These are phyloP conservation scores for Anadara kagoshimensis DNA, from an alignment of 1,140 invertebrate genomes.

Conservation along the genomic window DNA sequence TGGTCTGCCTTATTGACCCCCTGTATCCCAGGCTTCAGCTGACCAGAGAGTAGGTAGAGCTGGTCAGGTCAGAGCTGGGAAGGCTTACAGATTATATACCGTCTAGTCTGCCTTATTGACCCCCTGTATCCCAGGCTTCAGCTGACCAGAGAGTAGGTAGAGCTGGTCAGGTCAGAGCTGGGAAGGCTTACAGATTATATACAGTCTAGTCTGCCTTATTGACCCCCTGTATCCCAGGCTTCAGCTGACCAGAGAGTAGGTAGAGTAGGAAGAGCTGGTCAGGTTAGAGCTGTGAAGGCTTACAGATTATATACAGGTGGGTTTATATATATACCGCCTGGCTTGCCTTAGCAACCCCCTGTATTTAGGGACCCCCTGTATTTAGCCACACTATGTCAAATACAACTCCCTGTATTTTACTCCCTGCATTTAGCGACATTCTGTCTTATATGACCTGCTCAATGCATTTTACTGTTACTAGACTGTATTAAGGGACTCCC, in stretches of 20 bases:
- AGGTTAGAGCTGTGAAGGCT: too few relatives aligned
- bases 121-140: slow-evolving; percentile 91
- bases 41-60: slow-evolving; percentile 95
- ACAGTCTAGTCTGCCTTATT: slow-evolving; percentile 88
- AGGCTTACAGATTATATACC: slow-evolving; percentile 81
- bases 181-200: slow-evolving; percentile 84
- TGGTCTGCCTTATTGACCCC: too few relatives aligned
- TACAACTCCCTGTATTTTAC: too few relatives aligned
- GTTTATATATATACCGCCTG: too few relatives aligned
- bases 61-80: slow-evolving; percentile 88
- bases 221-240: slow-evolving; percentile 88
- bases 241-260: slow-evolving; percentile 94
- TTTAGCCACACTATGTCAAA: too few relatives aligned
- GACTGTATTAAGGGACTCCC: too few relatives aligned
- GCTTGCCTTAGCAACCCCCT: slow-evolving; percentile 89
- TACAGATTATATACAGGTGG: slow-evolving; percentile 78
- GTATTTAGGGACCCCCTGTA: too few relatives aligned
- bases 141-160: slow-evolving; percentile 93
- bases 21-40: slow-evolving; percentile 92
- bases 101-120: too few relatives aligned
- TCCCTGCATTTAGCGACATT: too few relatives aligned
- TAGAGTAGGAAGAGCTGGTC: slow-evolving; percentile 92
- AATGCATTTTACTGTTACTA: too few relatives aligned
- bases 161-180: slow-evolving; percentile 90
- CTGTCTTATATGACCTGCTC: too few relatives aligned